phyloP scores from a whole-genome alignment of 1,140 invertebrate species.

The Magallana angulata region DNA sequence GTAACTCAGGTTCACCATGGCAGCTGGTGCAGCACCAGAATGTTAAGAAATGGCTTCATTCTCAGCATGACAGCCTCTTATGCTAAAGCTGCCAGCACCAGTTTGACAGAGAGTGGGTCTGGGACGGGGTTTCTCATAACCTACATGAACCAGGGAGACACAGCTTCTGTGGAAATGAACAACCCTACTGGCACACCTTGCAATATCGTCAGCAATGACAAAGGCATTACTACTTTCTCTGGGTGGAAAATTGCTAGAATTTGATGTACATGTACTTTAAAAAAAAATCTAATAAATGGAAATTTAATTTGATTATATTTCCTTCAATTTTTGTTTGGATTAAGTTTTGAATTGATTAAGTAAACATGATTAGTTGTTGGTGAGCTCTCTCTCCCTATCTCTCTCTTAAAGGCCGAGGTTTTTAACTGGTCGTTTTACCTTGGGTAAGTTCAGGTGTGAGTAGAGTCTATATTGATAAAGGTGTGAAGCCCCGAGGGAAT shows the following conservation, averaged over 20 bases:
- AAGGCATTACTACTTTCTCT: constrained; percentile 2
- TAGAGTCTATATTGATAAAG: too few species aligned
- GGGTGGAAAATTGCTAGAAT: constrained; percentile 30
- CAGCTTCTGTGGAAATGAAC: background rate
- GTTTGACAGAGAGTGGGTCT: background rate
- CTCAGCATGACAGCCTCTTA: background rate
- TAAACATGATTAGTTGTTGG: too few species aligned
- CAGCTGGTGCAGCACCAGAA: constrained; percentile 24
- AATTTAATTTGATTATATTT: too few species aligned
- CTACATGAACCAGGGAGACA: constrained; percentile 12
- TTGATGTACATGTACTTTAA: background rate
- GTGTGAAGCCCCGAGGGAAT: too few species aligned
- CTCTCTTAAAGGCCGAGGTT: too few species aligned
- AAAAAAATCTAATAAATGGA: too few species aligned
- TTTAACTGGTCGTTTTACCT: too few species aligned
- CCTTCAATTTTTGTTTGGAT: too few species aligned
- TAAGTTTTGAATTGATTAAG: too few species aligned
- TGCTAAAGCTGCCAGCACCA: background rate
- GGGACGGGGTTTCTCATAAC: constrained; percentile 16
- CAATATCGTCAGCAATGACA: constrained; percentile 8
- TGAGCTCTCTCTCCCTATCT: too few species aligned
- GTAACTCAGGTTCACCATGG: background rate
- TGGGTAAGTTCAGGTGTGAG: too few species aligned
- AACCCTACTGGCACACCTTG: background rate
- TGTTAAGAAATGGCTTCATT: constrained; percentile 1